Evolutionary conservation across 1,140 invertebrate species (phyloP), one percentile per base, ranked within the genome.

Genomic region (Hormaphis cornu): DNA sequence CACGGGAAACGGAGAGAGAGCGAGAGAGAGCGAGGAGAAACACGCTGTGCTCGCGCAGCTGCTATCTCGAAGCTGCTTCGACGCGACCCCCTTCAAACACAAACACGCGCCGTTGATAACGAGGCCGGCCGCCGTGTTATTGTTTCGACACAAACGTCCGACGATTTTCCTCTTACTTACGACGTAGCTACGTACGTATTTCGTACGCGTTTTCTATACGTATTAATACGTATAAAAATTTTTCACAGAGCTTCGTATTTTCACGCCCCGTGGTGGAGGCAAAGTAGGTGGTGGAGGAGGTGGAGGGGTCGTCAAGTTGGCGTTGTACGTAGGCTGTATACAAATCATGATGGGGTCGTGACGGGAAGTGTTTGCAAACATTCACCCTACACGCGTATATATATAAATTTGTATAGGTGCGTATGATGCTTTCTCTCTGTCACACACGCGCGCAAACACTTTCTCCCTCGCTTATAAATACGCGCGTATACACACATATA

Each of bases 291-390:
- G 20, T 1, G 42, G 26, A 26, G 22, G 42, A 33, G 42, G 42
- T n/a, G 42, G n/a, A n/a, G n/a, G n/a, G 53, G 53, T 37, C 53
- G 53, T 56, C 30, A 56, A 56, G 53, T 56, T 56, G 30, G 33
- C 53, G 9, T 30, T 16, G 12, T 35, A 56, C 20, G 33, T 30
- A 18, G 22, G 24, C 16, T 16, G 8, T 61, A 61, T 44, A 61
- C 37, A 63, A 63, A 20, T 63, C 59, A 33, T 63, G 37, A 20
- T n/a, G 16, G 42, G 42, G 42, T 48, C 24, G 42, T 63, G 42
- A 48, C 59, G 58, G 58, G 42, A 44, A 33, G 59, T 63, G 59
- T 63, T 63, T 63, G 59, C 59, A 63, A 63, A 63, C 59, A 63
- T 63, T 63, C 59, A 46, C 42, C 42, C 58, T 44, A 28, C 14